Evolutionary conservation across 2,888 invertebrate species (phyloP), one percentile per base, ranked within the genome.

Genomic region (Brassicogethes aeneus): DNA sequence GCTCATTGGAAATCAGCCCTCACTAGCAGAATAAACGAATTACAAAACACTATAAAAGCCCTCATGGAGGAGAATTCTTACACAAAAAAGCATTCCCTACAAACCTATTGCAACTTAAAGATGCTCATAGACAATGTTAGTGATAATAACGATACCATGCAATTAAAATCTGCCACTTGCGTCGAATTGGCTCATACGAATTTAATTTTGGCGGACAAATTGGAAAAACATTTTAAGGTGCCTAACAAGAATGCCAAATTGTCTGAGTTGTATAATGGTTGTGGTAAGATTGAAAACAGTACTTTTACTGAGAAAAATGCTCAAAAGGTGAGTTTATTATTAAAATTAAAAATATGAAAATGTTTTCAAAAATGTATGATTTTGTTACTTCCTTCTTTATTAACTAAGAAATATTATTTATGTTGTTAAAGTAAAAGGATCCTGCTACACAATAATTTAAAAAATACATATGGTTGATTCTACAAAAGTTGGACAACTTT

Each of bases 1-100:
- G 91, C 91, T 0, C 76, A 81, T 52, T 89, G 89, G 79, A 91
- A 92, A 64, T 85, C 85, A 36, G 76, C 81, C 40, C 70, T 92
- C 15, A 79, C 78, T 12, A 81, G 82, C 50, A 76, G 82, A 62
- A 76, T 80, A 37, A 76, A 77, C 17, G 82, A 81, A 50, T 68
- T 85, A 40, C 80, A 85, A 61, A 79, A 80, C 61, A 74, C 78
- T 23, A 70, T 85, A 46, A 80, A 80, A 62, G 73, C 75, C 48
- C 60, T 88, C 40, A 65, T 88, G 16, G 82, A 83, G 50, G 88
- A 89, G 59, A 72, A 79, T 39, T 76, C 74, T 48, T 70, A 76
- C 61, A 69, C 82, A 8, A 70, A 82, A 39, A 79, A 79, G 37
- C 75, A 77, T 60, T 70, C 78, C 46, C 57, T 80, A 3, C 77